phyloP scores from a whole-genome alignment of 1,140 invertebrate genomes.

The Caerostris extrusa region DNA sequence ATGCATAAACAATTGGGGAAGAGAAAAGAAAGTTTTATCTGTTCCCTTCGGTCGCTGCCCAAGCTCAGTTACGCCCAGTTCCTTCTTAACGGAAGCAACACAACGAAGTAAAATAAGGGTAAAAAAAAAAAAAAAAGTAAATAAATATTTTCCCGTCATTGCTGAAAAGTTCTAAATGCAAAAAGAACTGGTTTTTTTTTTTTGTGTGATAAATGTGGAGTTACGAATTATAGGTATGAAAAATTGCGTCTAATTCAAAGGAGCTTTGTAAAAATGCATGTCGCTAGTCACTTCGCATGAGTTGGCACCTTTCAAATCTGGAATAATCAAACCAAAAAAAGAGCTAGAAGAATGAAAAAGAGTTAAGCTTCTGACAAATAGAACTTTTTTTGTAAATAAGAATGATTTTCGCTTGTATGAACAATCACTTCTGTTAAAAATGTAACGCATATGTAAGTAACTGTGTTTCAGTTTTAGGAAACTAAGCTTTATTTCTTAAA shows the following conservation, averaged over 20 bases:
- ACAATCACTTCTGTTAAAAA: not conserved
- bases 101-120: not conserved
- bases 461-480: too few relatives aligned
- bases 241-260: conserved; percentile 33
- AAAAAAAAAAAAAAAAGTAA: too few relatives aligned
- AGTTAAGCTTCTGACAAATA: not conserved
- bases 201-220: conserved; percentile 31
- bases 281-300: conserved; percentile 2
- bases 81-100: not conserved
- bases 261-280: not conserved
- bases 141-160: not conserved
- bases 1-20: conserved; percentile 67
- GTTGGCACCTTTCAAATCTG: not conserved
- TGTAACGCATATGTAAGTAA: not conserved
- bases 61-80: not conserved
- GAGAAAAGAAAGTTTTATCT: conserved; percentile 48
- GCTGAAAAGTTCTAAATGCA: not conserved
- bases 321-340: not conserved
- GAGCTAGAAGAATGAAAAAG: not conserved
- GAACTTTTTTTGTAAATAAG: not conserved
- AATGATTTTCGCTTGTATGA: not conserved
- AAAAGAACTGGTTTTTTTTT: not conserved
- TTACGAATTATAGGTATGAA: conserved; percentile 49
- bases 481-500: too few relatives aligned
- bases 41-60: conserved; percentile 4